Evolutionary conservation across 2,888 invertebrate species (phyloP).

Genomic region (Zhuqinia jingwanae): DNA sequence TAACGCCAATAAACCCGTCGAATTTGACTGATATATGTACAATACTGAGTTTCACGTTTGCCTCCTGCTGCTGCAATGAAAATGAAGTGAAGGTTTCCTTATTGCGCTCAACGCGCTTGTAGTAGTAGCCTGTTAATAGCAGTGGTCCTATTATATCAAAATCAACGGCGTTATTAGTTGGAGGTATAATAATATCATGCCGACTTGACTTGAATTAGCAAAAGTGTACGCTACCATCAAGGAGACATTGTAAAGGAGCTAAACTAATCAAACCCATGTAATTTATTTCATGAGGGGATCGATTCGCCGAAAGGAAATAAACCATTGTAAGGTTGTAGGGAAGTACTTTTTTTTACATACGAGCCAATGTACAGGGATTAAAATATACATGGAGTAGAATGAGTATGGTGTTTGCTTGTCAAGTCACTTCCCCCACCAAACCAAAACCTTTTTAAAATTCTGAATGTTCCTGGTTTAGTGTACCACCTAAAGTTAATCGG

Average conservation of each 20-base stretch:
- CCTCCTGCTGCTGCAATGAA: slow-evolving; percentile 60
- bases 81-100: slow-evolving; percentile 37
- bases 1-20: slow-evolving; percentile 61
- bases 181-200: background rate
- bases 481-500: too few relatives aligned
- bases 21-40: slow-evolving; percentile 50
- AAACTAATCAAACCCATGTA: slow-evolving; percentile 17
- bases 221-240: background rate
- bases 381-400: too few relatives aligned
- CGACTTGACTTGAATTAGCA: background rate
- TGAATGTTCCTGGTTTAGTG: too few relatives aligned
- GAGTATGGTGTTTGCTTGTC: too few relatives aligned
- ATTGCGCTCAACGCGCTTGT: background rate
- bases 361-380: background rate
- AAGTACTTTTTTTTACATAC: background rate
- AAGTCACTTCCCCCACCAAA: too few relatives aligned
- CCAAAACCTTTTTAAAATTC: too few relatives aligned
- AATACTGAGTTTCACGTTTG: slow-evolving; percentile 45
- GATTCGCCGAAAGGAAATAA: background rate
- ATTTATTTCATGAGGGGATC: slow-evolving; percentile 44
- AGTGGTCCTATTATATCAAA: slow-evolving; percentile 2
- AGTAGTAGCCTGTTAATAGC: background rate
- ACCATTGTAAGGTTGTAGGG: background rate
- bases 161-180: background rate
- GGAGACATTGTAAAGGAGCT: background rate